Conservation (phyloP, 2,113 vertebrate genomes). For the human region DNA sequence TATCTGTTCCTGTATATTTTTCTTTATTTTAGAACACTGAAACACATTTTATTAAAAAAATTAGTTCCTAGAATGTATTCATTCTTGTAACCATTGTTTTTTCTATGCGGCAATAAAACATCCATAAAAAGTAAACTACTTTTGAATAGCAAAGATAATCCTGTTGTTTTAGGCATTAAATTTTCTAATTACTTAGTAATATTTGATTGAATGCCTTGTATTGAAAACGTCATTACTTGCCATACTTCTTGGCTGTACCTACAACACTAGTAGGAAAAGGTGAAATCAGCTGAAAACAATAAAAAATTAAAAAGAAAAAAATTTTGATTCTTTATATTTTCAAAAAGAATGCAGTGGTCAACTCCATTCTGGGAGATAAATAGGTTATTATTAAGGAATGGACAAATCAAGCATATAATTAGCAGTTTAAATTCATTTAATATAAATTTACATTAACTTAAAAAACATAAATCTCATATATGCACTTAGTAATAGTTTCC, state of each 20-base stretch:
- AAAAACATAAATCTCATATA: background rate
- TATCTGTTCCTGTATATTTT: background rate
- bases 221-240: conserved; percentile 33
- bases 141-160: conserved; percentile 49
- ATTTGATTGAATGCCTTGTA: conserved; percentile 3
- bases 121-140: conserved; percentile 21
- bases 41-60: conserved; percentile 9
- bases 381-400: background rate
- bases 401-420: background rate
- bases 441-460: background rate
- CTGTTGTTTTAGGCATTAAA: conserved; percentile 45
- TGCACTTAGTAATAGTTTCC: background rate
- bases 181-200: conserved; percentile 63
- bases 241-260: conserved; percentile 30
- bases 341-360: background rate
- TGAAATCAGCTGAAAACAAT: conserved; percentile 39
- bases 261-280: conserved; percentile 43
- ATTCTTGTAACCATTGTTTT: background rate
- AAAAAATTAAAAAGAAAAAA: conserved; percentile 59
- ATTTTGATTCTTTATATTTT: conserved; percentile 29
- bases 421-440: background rate
- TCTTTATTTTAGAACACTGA: background rate
- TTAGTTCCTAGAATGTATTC: background rate
- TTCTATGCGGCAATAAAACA: conserved; percentile 47
- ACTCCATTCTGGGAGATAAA: background rate